These are phyloP conservation scores for Endotricha flammealis DNA, from an alignment of 2,888 invertebrate genomes.

Conservation along the genomic window DNA sequence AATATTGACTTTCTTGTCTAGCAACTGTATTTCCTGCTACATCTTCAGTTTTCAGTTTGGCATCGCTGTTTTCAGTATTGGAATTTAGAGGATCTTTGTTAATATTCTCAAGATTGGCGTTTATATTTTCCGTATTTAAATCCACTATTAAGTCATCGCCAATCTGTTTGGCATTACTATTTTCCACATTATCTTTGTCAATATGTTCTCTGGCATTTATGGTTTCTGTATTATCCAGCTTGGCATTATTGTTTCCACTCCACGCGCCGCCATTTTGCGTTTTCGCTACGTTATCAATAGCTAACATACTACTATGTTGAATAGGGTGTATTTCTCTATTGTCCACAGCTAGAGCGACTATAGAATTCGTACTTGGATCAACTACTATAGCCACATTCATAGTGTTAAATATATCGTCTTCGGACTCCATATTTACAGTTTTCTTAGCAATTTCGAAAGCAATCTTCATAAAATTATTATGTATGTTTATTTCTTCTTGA, in stretches of 20 bases:
- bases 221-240: constrained; percentile 8
- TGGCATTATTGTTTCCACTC: constrained; percentile 30
- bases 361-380: constrained; percentile 81
- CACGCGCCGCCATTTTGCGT: constrained; percentile 89
- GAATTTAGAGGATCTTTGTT: no score
- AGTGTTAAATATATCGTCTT: constrained; percentile 27
- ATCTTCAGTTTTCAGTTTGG: no score
- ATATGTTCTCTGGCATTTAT: no score
- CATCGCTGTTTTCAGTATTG: no score
- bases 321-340: constrained; percentile 81
- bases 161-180: no score
- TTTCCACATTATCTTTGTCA: no score
- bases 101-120: no score
- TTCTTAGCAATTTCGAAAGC: constrained; percentile 74
- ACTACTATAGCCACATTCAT: constrained; percentile 79
- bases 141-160: no score
- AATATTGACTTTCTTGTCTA: no score
- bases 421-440: constrained; percentile 11
- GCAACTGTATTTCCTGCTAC: no score
- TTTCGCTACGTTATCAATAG: constrained; percentile 90
- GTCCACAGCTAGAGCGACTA: constrained; percentile 83
- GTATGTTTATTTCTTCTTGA: constrained; percentile 64
- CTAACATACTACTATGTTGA: constrained; percentile 91
- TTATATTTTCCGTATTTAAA: no score
- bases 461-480: constrained; percentile 78